Evolutionary conservation across 2,797 vertebrate genomes (phyloP).

Genomic region (Sebastes steindachneri): DNA sequence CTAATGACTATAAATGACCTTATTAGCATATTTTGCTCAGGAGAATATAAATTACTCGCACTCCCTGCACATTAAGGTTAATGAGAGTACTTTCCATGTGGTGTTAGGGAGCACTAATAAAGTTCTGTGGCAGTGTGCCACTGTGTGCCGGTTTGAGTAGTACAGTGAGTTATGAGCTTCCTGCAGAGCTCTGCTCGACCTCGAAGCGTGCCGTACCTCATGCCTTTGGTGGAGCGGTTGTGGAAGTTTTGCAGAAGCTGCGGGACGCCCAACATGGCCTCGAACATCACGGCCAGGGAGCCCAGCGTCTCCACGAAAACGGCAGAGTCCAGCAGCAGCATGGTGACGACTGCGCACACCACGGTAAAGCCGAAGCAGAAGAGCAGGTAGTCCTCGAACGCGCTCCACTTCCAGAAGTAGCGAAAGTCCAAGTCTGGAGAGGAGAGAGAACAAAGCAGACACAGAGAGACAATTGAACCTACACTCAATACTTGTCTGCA

Average conservation of each 20-base stretch:
- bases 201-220: slow-evolving; percentile 79
- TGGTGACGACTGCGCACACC: slow-evolving; percentile 77
- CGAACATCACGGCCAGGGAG: slow-evolving; percentile 81
- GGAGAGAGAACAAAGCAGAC: neutral
- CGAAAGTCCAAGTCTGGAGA: slow-evolving; percentile 79
- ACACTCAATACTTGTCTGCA: neutral
- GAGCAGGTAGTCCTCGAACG: slow-evolving; percentile 86
- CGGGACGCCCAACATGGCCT: slow-evolving; percentile 87
- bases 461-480: neutral
- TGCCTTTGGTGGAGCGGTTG: slow-evolving; percentile 84
- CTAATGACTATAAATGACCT: slow-evolving; percentile 35
- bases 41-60: slow-evolving; percentile 15
- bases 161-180: neutral
- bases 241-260: slow-evolving; percentile 86
- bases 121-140: neutral
- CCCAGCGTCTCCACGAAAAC: slow-evolving; percentile 86
- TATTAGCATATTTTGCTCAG: slow-evolving; percentile 38
- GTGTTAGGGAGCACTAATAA: neutral
- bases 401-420: slow-evolving; percentile 87
- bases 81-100: neutral
- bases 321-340: slow-evolving; percentile 81
- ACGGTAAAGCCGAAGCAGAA: slow-evolving; percentile 84
- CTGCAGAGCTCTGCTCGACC: slow-evolving; percentile 9
- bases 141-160: neutral
- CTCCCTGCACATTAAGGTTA: slow-evolving; percentile 22